Conservation (phyloP, 2,797 vertebrate species). For the Notamacropus eugenii region DNA sequence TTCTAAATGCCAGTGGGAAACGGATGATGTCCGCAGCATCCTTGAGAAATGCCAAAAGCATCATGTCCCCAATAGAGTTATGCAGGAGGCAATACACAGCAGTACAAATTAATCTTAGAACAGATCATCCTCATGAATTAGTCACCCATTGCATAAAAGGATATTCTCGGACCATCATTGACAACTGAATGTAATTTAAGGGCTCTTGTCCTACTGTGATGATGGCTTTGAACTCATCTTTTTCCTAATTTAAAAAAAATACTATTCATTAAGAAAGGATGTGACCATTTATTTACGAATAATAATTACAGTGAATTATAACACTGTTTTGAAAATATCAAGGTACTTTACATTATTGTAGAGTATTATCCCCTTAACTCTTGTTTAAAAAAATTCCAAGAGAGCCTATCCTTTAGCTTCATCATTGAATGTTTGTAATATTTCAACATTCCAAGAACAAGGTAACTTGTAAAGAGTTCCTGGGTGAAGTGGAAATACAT, state of each 20-base stretch:
- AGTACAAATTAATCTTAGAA: conserved; percentile 4
- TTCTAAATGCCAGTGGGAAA: conserved; percentile 34
- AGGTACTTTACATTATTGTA: not conserved
- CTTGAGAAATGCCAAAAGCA: conserved; percentile 47
- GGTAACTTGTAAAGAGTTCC: not conserved
- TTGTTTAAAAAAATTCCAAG: conserved; percentile 32
- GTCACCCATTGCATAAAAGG: not conserved
- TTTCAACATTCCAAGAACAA: conserved; percentile 35
- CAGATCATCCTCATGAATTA: conserved; percentile 3
- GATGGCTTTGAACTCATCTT: not conserved
- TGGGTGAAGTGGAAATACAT: conserved; percentile 3
- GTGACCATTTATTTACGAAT: not conserved
- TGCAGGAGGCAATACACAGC: not conserved
- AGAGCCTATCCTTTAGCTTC: not conserved
- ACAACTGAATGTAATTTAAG: not conserved
- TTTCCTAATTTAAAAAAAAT: conserved; percentile 11
- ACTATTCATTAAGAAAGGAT: conserved; percentile 1
- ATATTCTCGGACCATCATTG: not conserved
- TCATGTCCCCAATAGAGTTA: not conserved
- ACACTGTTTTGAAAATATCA: not conserved
- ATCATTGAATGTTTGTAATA: conserved; percentile 25
- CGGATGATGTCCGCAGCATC: conserved; percentile 15
- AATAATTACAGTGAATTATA: conserved; percentile 23
- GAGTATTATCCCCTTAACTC: conserved; percentile 6
- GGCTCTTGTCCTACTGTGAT: conserved; percentile 11